Evolutionary conservation across 2,113 vertebrate genomes (phyloP).

Genomic region (Gopherus evgoodei): DNA sequence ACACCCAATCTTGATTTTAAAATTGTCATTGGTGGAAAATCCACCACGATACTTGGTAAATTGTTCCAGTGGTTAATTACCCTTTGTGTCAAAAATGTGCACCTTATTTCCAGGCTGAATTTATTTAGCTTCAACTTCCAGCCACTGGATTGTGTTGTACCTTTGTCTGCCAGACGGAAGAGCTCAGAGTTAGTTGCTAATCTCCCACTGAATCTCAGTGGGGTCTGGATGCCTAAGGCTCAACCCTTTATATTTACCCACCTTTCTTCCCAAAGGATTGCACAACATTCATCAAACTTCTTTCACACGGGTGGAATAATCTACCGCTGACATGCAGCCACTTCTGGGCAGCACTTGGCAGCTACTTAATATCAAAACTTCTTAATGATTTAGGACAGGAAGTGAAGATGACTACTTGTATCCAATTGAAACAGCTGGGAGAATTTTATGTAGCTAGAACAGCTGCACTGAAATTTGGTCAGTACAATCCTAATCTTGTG

Average conservation of each 20-base stretch:
- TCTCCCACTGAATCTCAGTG: not conserved
- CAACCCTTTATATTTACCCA: accelerated
- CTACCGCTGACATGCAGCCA: accelerated
- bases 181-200: not conserved
- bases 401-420: not conserved
- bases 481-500: accelerated
- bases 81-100: not conserved
- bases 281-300: too few species aligned
- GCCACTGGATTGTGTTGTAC: not conserved
- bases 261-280: not conserved
- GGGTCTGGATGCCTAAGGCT: not conserved
- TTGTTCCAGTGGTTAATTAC: not conserved
- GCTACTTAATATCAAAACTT: not conserved
- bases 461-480: accelerated
- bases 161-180: not conserved
- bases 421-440: not conserved
- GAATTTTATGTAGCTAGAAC: not conserved
- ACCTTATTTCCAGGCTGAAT: not conserved
- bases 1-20: not conserved
- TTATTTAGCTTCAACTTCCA: not conserved
- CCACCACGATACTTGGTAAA: not conserved
- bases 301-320: not conserved
- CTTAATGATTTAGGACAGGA: not conserved
- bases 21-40: not conserved
- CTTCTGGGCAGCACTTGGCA: not conserved